phyloP scores from a whole-genome alignment of 2,888 invertebrate genomes.

The Drosophila monieri region DNA sequence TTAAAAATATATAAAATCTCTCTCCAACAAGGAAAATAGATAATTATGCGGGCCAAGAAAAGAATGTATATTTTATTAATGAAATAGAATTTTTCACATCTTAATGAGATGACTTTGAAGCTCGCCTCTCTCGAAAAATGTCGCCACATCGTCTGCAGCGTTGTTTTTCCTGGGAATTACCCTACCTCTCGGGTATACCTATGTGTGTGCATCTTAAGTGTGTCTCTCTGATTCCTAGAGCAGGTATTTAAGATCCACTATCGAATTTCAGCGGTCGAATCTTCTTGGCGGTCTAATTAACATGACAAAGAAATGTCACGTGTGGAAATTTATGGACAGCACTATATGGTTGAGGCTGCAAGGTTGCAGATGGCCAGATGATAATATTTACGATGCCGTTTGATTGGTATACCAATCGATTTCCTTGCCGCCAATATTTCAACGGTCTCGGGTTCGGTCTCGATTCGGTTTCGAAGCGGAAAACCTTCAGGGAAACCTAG shows the following conservation, averaged over 20 bases:
- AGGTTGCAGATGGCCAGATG: constrained; percentile 65
- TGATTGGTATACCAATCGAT: constrained; percentile 73
- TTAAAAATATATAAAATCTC: constrained; percentile 14
- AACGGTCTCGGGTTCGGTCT: constrained; percentile 27
- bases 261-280: constrained; percentile 69
- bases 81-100: constrained; percentile 39
- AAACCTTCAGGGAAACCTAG: constrained; percentile 36
- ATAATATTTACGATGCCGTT: constrained; percentile 77
- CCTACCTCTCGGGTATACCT: constrained; percentile 23
- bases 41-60: constrained; percentile 33
- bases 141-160: constrained; percentile 64
- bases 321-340: constrained; percentile 69
- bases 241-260: constrained; percentile 75
- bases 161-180: constrained; percentile 53
- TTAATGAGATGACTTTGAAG: constrained; percentile 30
- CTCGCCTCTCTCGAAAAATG: constrained; percentile 26
- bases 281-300: constrained; percentile 79
- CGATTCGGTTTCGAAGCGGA: not conserved
- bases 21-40: constrained; percentile 5
- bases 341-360: constrained; percentile 52
- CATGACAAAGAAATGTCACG: constrained; percentile 80
- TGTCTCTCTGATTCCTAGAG: constrained; percentile 50
- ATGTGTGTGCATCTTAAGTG: constrained; percentile 46
- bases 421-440: constrained; percentile 53
- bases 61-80: constrained; percentile 31